phyloP scores from a whole-genome alignment of 2,113 vertebrate species.

The Stigmatopora nigra region DNA sequence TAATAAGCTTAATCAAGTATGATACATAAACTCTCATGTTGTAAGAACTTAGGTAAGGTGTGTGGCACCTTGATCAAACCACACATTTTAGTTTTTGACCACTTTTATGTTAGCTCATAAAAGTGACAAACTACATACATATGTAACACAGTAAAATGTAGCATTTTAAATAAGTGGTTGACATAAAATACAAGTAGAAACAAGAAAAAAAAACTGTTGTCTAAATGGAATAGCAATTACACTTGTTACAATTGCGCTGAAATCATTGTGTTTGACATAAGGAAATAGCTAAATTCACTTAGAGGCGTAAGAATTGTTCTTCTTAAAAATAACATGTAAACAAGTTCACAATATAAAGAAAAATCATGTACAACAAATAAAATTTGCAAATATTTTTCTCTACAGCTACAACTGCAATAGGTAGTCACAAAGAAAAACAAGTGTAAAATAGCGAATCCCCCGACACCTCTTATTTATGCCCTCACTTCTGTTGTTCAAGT shows the following conservation, averaged over 20 bases:
- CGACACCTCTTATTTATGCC: background rate
- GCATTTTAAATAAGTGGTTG: constrained; percentile 1
- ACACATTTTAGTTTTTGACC: constrained; percentile 6
- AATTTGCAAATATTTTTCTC: background rate
- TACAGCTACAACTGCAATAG: background rate
- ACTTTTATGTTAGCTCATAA: constrained; percentile 11
- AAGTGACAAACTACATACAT: constrained; percentile 14
- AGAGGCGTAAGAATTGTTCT: background rate
- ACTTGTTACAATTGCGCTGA: constrained; percentile 11
- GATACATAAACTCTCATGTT: constrained; percentile 9
- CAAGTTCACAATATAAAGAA: background rate
- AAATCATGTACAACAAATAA: background rate
- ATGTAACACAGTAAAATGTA: background rate
- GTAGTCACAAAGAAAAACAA: background rate
- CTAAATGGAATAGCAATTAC: constrained; percentile 12
- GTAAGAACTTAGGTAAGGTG: constrained; percentile 22
- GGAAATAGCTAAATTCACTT: background rate
- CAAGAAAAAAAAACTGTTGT: background rate
- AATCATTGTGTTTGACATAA: constrained; percentile 14
- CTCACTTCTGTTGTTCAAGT: background rate
- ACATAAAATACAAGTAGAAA: constrained; percentile 12
- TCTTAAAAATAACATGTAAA: background rate
- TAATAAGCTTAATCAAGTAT: constrained; percentile 39
- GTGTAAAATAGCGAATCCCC: background rate
- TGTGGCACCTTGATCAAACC: constrained; percentile 15